These are phyloP conservation scores for Andrena trimmerana DNA, from an alignment of 2,888 invertebrate genomes.

Conservation along the genomic window DNA sequence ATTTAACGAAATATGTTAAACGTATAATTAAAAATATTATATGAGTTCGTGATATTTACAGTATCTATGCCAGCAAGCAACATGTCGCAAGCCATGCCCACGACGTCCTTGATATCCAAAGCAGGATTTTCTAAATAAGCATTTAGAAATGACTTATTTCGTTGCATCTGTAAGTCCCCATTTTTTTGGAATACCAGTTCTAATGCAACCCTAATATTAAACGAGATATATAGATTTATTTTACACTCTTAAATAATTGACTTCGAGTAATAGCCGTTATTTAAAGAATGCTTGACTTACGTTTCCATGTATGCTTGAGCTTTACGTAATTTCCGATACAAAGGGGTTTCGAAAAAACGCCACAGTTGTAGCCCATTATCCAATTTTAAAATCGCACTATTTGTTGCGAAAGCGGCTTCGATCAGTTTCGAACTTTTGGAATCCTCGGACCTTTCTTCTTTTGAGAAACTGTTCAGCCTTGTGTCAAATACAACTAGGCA, in stretches of 20 bases:
- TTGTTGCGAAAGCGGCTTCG: slow-evolving; percentile 90
- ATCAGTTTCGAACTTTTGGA: slow-evolving; percentile 90
- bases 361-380: slow-evolving; percentile 91
- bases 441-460: slow-evolving; percentile 86
- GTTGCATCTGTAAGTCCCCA: slow-evolving; percentile 74
- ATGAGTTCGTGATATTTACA: slow-evolving; percentile 85
- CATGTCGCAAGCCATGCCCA: slow-evolving; percentile 94
- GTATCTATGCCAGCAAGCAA: slow-evolving; percentile 95
- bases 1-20: too few relatives aligned
- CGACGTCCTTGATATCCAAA: slow-evolving; percentile 91
- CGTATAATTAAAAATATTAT: background rate
- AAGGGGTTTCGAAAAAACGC: slow-evolving; percentile 90
- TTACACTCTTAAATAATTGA: background rate
- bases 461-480: slow-evolving; percentile 89
- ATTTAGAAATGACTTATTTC: slow-evolving; percentile 87
- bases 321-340: slow-evolving; percentile 89
- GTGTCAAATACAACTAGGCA: slow-evolving; percentile 90
- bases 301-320: slow-evolving; percentile 91
- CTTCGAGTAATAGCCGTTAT: background rate
- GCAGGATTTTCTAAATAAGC: slow-evolving; percentile 90
- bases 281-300: slow-evolving; percentile 80
- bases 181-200: slow-evolving; percentile 88
- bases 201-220: slow-evolving; percentile 87
- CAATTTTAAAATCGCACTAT: slow-evolving; percentile 89
- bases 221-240: slow-evolving; percentile 1